These are phyloP conservation scores for Agrypnus murinus DNA, from an alignment of 2,888 invertebrate genomes.

Conservation along the genomic window DNA sequence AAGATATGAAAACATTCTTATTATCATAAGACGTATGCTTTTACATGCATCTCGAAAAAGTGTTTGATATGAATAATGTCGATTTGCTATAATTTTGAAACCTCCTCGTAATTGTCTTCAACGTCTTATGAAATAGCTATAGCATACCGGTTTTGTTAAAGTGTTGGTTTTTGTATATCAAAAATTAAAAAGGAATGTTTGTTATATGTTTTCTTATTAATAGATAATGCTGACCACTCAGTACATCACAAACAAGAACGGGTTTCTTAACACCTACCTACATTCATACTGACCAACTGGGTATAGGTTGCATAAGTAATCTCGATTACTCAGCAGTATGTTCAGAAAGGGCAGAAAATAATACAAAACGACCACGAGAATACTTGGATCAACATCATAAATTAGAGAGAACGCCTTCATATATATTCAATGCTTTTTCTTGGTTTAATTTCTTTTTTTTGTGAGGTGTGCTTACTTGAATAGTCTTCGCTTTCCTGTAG, in stretches of 20 bases:
- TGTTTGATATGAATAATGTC: too few relatives aligned
- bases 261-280: slow-evolving; percentile 25
- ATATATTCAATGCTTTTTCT: slow-evolving; percentile 1
- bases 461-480: background rate
- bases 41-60: too few relatives aligned
- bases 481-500: background rate
- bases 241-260: slow-evolving; percentile 13
- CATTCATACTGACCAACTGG: background rate
- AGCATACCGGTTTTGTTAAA: too few relatives aligned
- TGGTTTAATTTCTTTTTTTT: background rate
- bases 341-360: slow-evolving; percentile 28
- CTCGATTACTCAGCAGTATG: slow-evolving; percentile 33
- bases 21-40: too few relatives aligned
- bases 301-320: slow-evolving; percentile 24
- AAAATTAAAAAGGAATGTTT: background rate
- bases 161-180: too few relatives aligned
- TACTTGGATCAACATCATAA: slow-evolving; percentile 21
- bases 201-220: background rate
- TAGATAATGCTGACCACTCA: background rate
- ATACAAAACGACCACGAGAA: slow-evolving; percentile 9
- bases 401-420: slow-evolving; percentile 29
- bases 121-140: too few relatives aligned
- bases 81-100: too few relatives aligned
- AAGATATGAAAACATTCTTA: too few relatives aligned
- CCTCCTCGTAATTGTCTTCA: too few relatives aligned